Evolutionary conservation across 1,140 invertebrate genomes (phyloP).

Genomic region (Drosophila sproati): DNA sequence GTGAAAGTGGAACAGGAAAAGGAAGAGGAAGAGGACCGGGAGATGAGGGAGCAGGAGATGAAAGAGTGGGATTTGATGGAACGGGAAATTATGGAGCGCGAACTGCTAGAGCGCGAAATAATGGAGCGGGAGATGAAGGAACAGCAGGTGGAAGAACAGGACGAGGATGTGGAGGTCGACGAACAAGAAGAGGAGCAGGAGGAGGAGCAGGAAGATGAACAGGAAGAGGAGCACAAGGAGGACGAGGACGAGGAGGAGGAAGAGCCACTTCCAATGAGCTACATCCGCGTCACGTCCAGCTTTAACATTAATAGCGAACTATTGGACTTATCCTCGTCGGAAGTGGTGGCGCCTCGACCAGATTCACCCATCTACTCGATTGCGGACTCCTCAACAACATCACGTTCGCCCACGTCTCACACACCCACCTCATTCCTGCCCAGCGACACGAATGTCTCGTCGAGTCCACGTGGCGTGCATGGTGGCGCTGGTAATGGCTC

Average conservation of each 20-base stretch:
- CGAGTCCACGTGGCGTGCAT: conserved; percentile 50
- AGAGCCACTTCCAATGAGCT: not conserved
- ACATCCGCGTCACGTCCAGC: conserved; percentile 29
- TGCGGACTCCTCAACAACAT: conserved; percentile 62
- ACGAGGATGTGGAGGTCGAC: not conserved
- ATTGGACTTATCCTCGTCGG: conserved; percentile 41
- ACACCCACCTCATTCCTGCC: conserved; percentile 69
- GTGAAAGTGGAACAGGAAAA: not conserved
- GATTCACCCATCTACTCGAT: conserved; percentile 55
- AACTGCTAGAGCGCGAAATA: not conserved
- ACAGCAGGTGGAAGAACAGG: not conserved
- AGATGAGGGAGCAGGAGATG: no score
- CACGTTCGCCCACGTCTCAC: conserved; percentile 56
- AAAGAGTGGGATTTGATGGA: not conserved
- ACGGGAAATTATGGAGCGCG: not conserved
- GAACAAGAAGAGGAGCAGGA: not conserved
- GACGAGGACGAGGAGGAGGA: not conserved
- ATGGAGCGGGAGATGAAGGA: not conserved
- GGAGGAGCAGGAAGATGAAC: not conserved
- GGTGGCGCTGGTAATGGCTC: conserved; percentile 29
- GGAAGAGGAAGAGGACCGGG: not conserved
- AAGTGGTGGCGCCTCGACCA: conserved; percentile 1
- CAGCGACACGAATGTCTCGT: conserved; percentile 68
- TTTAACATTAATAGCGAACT: conserved; percentile 55
- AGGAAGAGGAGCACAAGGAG: not conserved